Percentiles rank a stretch among this genome's conserved stretches.
phyloP scores from a whole-genome alignment of 2,113 vertebrate genomes.

The Indicator indicator region DNA sequence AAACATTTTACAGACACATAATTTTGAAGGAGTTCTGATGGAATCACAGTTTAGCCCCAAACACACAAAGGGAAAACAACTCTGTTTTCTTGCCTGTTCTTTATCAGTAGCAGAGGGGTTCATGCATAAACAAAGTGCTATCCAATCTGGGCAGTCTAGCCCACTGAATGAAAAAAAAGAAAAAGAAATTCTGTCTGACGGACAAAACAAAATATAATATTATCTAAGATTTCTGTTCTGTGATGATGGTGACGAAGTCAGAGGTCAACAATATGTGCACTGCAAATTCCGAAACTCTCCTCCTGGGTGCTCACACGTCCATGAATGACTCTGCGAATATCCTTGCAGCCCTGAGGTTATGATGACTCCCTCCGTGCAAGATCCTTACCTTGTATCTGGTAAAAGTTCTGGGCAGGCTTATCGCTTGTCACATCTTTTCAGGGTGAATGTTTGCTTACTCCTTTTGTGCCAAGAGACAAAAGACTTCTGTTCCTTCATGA shows the following conservation, averaged over 20 bases:
- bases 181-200: neutral
- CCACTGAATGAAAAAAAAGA: neutral
- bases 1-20: neutral
- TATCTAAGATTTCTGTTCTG: neutral
- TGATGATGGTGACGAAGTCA: rapidly evolving
- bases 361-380: neutral
- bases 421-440: neutral
- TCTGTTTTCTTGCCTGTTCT: neutral
- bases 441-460: neutral
- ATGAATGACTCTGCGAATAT: neutral
- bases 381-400: neutral
- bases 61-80: neutral
- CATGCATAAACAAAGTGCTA: neutral
- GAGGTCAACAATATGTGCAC: neutral
- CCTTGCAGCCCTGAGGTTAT: neutral
- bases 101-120: neutral
- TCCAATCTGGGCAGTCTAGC: neutral
- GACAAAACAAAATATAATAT: neutral
- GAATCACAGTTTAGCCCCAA: neutral
- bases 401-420: neutral
- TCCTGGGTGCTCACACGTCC: neutral
- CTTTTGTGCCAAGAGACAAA: neutral
- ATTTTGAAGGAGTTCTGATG: neutral
- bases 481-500: neutral
- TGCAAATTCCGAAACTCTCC: neutral